A percentile compares a stretch with the other conserved stretches of the same genome.
Conservation (phyloP, 2,113 vertebrate genomes). For the human region GRCh38 chr11:32769001-32769500, state of each 20-base stretch:
- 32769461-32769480: neutral
- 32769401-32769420: neutral
- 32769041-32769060: neutral
- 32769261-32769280: neutral
- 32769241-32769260: neutral
- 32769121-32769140: neutral
- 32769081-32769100: neutral
- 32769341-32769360: neutral
- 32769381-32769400: too few species aligned
- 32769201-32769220: too few species aligned
- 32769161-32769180: neutral
- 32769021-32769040: neutral
- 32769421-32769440: neutral
- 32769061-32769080: neutral
- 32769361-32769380: neutral
- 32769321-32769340: neutral
- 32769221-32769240: too few species aligned
- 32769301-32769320: neutral
- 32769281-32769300: neutral
- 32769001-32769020: neutral
- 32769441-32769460: neutral
- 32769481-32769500: neutral
- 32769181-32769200: neutral
- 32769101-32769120: neutral
- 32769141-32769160: neutral